phyloP scores from a whole-genome alignment of 2,797 vertebrate genomes.

The Dermochelys coriacea region DNA sequence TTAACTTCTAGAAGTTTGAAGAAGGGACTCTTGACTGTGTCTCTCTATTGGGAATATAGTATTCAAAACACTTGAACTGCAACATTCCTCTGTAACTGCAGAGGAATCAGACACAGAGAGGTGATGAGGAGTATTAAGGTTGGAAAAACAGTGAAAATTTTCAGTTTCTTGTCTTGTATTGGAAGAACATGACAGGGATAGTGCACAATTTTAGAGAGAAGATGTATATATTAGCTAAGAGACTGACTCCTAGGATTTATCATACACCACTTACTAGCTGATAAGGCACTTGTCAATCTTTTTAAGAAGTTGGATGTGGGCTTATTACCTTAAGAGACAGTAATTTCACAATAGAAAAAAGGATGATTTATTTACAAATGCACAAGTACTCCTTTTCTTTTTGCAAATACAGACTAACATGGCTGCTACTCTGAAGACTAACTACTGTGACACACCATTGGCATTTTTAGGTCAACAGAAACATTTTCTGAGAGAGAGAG shows the following conservation, averaged over 20 bases:
- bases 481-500: background rate
- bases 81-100: background rate
- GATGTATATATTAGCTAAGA: background rate
- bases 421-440: no score
- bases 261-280: background rate
- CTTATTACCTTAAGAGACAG: conserved; percentile 15
- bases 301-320: background rate
- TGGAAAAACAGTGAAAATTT: background rate
- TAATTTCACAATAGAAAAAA: conserved; percentile 20
- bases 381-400: no score
- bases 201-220: background rate
- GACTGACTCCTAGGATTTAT: background rate
- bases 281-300: background rate
- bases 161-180: background rate
- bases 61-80: background rate
- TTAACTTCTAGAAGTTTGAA: background rate
- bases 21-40: background rate
- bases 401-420: no score
- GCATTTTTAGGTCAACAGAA: conserved; percentile 61
- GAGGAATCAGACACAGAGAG: background rate
- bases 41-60: background rate
- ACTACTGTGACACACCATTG: conserved; percentile 16
- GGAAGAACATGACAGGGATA: background rate
- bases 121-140: background rate
- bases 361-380: background rate